Evolutionary conservation across 1,140 invertebrate genomes (phyloP), one percentile per base, ranked within the genome.

Genomic region (Akabosia matsudoensis): DNA sequence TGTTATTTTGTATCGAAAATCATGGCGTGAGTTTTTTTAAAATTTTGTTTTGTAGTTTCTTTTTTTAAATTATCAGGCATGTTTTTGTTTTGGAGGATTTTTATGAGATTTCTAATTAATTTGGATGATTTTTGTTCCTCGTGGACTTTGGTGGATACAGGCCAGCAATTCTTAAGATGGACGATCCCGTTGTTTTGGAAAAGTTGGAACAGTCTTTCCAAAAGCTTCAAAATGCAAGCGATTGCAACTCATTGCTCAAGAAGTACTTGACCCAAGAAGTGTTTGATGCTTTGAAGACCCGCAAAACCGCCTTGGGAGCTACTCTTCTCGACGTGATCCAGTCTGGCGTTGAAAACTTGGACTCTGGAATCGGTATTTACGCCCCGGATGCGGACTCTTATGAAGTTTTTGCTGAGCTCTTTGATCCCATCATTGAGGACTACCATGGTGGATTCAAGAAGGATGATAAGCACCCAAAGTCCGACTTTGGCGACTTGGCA

Each of bases 361-460:
- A 95, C 85, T 94, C 93, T 76, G 94, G 95, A 80, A 92, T 97
- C 73, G 96, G 96, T 85, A 94, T 97, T 86, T 98, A 98, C 83
- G 96, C 96, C 73, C 95, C 96, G 33, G 96, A 97, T 86, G 93
- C 95, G 78, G 95, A 98, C 84, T 85, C 94, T 33, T 98, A 98
- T 88, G 90, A 91, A 80, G 88, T 94, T 1, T 72, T 72, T 72
- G 70, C 1, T 2, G 70, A 72, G 2, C 34, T 72, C 2, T 72
- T 72, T 45, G 33, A 97, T 86, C 95, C 95, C 84, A 96, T 97
- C 87, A 97, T 97, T 84, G 94, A 97, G 83, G 95, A 97, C 84
- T 97, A 97, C 87, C 95, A 97, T 86, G 89, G 88, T 84, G 95
- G 95, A 82, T 97, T 97, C 89, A 94, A 93, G 87, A 92, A 94